These are phyloP conservation scores for Lordiphosa fenestrarum DNA, from an alignment of 2,888 invertebrate genomes.

Conservation along the genomic window DNA sequence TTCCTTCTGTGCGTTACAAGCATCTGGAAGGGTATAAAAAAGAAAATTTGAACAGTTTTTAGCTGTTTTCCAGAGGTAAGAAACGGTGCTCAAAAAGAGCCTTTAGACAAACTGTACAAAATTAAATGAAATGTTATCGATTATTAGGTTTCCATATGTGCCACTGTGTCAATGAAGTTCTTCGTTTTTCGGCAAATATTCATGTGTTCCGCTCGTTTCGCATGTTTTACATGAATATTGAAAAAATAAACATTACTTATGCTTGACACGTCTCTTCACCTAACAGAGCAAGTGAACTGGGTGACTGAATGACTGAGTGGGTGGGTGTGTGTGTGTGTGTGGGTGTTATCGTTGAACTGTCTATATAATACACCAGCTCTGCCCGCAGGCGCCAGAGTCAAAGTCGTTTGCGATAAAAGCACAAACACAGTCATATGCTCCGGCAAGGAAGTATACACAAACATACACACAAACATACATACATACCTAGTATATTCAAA, in stretches of 20 bases:
- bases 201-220: too few relatives aligned
- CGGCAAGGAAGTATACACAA: not conserved
- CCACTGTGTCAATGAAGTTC: too few relatives aligned
- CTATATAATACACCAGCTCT: not conserved
- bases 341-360: slow-evolving; percentile 49
- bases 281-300: not conserved
- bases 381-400: slow-evolving; percentile 37
- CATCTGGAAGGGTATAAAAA: too few relatives aligned
- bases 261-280: slow-evolving; percentile 52
- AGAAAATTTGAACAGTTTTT: too few relatives aligned
- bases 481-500: slow-evolving; percentile 15
- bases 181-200: too few relatives aligned
- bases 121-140: too few relatives aligned
- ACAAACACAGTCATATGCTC: slow-evolving; percentile 25
- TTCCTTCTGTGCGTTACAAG: too few relatives aligned
- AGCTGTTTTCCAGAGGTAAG: too few relatives aligned
- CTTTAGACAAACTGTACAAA: too few relatives aligned
- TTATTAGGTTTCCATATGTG: too few relatives aligned
- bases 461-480: slow-evolving; percentile 1
- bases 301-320: not conserved
- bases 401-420: slow-evolving; percentile 55
- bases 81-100: too few relatives aligned
- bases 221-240: too few relatives aligned
- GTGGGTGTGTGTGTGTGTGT: slow-evolving; percentile 14
- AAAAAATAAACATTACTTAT: slow-evolving; percentile 65